Evolutionary conservation across 2,888 invertebrate genomes (phyloP).

Genomic region (Nesidiocoris tenuis): DNA sequence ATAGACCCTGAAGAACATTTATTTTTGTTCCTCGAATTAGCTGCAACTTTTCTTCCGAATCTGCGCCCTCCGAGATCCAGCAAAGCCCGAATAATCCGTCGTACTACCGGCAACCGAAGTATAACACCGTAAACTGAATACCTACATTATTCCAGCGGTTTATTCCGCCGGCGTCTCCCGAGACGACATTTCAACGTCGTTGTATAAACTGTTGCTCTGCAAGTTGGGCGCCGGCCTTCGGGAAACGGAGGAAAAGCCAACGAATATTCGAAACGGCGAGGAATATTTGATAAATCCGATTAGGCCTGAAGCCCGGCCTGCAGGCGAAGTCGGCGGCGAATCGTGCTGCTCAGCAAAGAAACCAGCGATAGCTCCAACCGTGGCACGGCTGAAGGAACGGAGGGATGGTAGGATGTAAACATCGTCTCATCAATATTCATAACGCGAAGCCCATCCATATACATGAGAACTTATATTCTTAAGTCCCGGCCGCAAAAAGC

Average conservation of each 20-base stretch:
- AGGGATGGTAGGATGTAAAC: constrained; percentile 24
- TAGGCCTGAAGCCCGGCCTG: constrained; percentile 3
- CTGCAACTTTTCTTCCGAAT: too few species aligned
- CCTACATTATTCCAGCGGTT: neutral
- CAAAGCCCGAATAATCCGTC: neutral
- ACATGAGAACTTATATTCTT: constrained; percentile 39
- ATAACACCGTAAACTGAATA: neutral
- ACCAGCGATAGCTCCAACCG: neutral
- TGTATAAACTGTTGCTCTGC: neutral
- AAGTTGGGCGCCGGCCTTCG: neutral
- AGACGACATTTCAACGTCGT: neutral
- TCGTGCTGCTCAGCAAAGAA: neutral
- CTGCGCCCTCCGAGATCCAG: too few species aligned
- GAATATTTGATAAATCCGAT: constrained; percentile 43
- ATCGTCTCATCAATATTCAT: constrained; percentile 39
- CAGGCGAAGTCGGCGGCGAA: neutral
- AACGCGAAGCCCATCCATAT: constrained; percentile 39
- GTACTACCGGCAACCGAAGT: neutral
- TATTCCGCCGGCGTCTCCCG: neutral
- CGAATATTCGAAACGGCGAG: constrained; percentile 26
- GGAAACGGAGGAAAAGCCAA: neutral
- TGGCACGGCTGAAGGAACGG: neutral
- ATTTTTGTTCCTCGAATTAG: too few species aligned
- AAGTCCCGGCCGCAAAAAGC: constrained; percentile 30
- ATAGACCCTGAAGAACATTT: too few species aligned